Evolutionary conservation across 1,140 invertebrate species (phyloP).

Genomic region (Tetramorium parvispinum): DNA sequence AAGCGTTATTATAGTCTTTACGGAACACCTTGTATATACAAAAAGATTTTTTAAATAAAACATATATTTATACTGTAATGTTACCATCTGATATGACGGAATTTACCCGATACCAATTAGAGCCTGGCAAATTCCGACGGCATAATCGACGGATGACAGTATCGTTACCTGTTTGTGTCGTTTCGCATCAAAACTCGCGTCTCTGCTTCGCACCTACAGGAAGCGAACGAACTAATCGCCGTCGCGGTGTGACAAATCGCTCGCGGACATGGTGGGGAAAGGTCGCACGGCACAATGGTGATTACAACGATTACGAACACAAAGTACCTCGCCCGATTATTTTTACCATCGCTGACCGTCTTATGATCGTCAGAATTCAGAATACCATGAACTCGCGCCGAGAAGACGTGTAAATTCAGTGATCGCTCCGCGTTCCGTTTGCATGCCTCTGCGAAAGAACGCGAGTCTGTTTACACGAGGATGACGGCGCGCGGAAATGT

Average conservation of each 20-base stretch:
- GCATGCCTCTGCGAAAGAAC: not conserved
- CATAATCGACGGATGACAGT: not conserved
- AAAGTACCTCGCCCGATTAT: not conserved
- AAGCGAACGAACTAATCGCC: not conserved
- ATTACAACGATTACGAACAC: constrained; percentile 18
- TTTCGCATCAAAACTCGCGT: not conserved
- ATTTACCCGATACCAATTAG: not conserved
- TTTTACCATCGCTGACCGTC: not conserved
- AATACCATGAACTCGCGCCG: not conserved
- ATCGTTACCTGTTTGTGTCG: not conserved
- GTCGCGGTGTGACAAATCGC: constrained; percentile 5
- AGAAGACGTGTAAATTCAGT: not conserved
- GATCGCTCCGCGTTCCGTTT: not conserved
- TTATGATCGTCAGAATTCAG: not conserved
- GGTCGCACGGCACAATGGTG: not conserved
- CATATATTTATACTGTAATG: not conserved
- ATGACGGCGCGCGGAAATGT: not conserved
- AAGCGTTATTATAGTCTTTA: too few species aligned
- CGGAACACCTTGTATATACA: too few species aligned
- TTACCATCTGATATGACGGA: not conserved
- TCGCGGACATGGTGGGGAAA: not conserved
- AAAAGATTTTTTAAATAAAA: not conserved
- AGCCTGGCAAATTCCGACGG: not conserved
- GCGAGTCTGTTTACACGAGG: not conserved
- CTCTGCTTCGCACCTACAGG: not conserved